phyloP scores from a whole-genome alignment of 2,797 vertebrate genomes.

The Chromobotia macracanthus region DNA sequence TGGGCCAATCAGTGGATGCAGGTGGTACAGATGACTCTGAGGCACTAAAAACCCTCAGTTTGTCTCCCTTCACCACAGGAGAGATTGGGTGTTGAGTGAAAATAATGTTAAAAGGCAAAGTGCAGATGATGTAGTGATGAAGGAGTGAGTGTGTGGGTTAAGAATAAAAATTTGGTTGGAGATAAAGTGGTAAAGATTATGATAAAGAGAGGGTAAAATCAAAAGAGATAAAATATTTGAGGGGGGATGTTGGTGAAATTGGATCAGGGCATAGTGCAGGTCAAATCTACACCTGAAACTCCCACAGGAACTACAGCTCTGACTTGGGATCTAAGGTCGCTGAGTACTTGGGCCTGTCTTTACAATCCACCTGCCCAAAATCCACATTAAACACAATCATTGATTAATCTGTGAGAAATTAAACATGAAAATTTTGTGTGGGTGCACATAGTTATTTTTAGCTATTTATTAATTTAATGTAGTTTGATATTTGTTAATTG shows the following conservation, averaged over 20 bases:
- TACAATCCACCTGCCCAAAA: background rate
- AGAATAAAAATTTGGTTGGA: too few species aligned
- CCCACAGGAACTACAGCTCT: too few species aligned
- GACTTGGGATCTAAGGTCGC: too few species aligned
- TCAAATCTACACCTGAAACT: background rate
- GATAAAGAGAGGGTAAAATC: background rate
- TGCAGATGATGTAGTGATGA: too few species aligned
- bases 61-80: background rate
- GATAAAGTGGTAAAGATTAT: too few species aligned
- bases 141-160: background rate
- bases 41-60: background rate
- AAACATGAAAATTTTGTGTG: background rate
- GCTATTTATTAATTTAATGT: background rate
- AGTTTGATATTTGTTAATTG: background rate
- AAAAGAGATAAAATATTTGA: background rate
- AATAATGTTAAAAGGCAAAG: background rate
- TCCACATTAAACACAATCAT: background rate
- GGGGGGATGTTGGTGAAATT: background rate
- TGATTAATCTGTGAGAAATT: background rate
- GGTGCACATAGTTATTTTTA: too few species aligned
- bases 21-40: background rate
- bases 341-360: background rate
- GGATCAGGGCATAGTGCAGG: background rate
- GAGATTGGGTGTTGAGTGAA: background rate
- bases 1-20: background rate